A percentile compares a stretch with the other conserved stretches of the same genome.
These are phyloP conservation scores for Cerastis leucographa DNA, from an alignment of 2,888 invertebrate species.

Conservation along the genomic window DNA sequence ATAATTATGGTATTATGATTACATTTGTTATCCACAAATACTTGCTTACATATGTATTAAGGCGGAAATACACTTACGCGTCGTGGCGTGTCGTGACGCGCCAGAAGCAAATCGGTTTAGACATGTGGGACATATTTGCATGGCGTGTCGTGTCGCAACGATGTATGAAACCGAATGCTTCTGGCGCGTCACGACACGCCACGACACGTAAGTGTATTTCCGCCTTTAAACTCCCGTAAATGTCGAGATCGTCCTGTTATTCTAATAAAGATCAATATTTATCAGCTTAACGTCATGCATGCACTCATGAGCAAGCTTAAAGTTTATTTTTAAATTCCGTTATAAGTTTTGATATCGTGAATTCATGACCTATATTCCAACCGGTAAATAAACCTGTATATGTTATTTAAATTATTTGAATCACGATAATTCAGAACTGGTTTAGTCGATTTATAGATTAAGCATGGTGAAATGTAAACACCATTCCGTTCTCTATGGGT, in stretches of 20 bases:
- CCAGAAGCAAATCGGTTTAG: too few relatives aligned
- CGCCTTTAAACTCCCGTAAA: slow-evolving; percentile 1
- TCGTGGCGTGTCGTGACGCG: too few relatives aligned
- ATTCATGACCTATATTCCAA: slow-evolving; percentile 60
- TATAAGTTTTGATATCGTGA: slow-evolving; percentile 31
- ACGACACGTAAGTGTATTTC: too few relatives aligned
- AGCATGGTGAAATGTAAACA: slow-evolving; percentile 26
- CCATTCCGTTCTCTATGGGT: neutral
- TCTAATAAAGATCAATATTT: slow-evolving; percentile 21
- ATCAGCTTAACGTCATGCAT: slow-evolving; percentile 17
- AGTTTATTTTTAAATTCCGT: slow-evolving; percentile 43
- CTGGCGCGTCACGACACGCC: too few relatives aligned
- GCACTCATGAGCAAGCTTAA: slow-evolving; percentile 22
- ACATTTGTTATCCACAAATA: slow-evolving; percentile 1
- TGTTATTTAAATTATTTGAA: slow-evolving; percentile 44
- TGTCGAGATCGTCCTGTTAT: slow-evolving; percentile 12
- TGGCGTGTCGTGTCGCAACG: too few relatives aligned
- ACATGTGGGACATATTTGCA: too few relatives aligned
- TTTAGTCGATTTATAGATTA: slow-evolving; percentile 41
- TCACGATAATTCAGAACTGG: slow-evolving; percentile 43
- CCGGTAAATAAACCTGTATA: slow-evolving; percentile 58
- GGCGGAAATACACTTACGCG: too few relatives aligned
- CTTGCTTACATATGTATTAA: neutral
- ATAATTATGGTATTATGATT: too few relatives aligned
- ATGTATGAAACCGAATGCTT: too few relatives aligned